Evolutionary conservation across 2,888 invertebrate genomes (phyloP), one percentile per base, ranked within the genome.

Genomic region (Cataglyphis altisquamis): DNA sequence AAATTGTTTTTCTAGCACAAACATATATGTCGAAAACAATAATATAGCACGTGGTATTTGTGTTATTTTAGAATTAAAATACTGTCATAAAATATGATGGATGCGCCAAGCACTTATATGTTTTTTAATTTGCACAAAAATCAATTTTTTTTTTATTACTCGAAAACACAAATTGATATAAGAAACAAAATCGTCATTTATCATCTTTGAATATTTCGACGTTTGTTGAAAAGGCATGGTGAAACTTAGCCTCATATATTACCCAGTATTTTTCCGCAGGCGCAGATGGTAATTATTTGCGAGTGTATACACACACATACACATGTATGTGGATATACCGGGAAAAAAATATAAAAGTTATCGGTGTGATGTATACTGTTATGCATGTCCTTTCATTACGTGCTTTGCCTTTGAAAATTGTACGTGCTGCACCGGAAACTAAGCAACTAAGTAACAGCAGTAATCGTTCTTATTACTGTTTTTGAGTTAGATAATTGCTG

Each of bases 331-430:
- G 9, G 1, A 68, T 25, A 68, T 55, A 55, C 39, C 12, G 25
- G 39, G 55, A 77, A 77, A 77, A 77, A 41, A 77, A 66, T 57
- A 55, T 41, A n/a, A 77, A 66, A 57, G 52, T 12, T 77, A n/a
- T 21, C 55, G 39, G 68, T 39, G 77, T 68, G 68, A 68, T 68
- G 77, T 41, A 41, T 55, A 77, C 68, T 68, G 68, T 67, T 68
- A 68, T 77, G 77, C 70, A 36, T 55, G 52, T 52, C 75, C 55
- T 15, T 55, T 73, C 77, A 41, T 77, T 77, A 77, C 70, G 8
- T 39, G 63, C 52, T 45, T 29, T 15, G 48, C 12, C 81, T 74
- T 73, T 15, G 75, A 75, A 81, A 75, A 81, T 81, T 81, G 75
- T 62, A 81, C 41, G 18, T 73, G 18, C 39, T 9, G 21, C 81